phyloP scores from a whole-genome alignment of 2,113 vertebrate species.

The Microtus pennsylvanicus region DNA sequence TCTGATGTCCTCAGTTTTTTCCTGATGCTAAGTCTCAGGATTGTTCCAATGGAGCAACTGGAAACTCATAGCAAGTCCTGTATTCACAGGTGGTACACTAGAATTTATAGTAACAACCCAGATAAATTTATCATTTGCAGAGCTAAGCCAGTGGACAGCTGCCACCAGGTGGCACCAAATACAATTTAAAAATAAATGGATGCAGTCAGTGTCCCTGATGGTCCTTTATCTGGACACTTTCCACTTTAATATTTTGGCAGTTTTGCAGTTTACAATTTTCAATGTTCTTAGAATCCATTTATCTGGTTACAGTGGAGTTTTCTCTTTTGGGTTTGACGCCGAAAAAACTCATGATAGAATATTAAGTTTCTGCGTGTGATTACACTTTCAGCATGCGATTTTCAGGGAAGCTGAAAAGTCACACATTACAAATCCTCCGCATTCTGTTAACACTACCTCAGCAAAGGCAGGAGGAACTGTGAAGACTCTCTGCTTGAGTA shows the following conservation, averaged over 20 bases:
- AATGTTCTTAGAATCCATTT: background rate
- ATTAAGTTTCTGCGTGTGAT: background rate
- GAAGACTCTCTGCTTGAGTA: background rate
- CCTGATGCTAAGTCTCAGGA: background rate
- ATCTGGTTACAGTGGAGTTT: background rate
- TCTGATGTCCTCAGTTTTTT: background rate
- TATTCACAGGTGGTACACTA: background rate
- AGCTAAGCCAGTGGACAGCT: background rate
- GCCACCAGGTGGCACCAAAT: constrained; percentile 77
- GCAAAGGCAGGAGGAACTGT: background rate
- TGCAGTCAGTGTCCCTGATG: background rate
- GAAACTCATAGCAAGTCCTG: background rate
- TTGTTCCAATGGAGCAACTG: background rate
- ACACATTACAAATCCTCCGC: background rate
- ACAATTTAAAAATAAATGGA: background rate
- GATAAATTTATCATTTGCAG: background rate
- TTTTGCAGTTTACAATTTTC: background rate
- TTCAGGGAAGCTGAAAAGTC: background rate
- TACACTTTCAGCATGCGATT: background rate
- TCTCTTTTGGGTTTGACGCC: background rate
- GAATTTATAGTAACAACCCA: background rate
- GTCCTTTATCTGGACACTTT: background rate
- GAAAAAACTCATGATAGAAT: background rate
- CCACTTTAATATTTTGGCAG: background rate
- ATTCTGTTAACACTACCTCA: background rate